These are phyloP conservation scores for Meteorus cinctellus DNA, from an alignment of 2,888 invertebrate species.

Conservation along the genomic window DNA sequence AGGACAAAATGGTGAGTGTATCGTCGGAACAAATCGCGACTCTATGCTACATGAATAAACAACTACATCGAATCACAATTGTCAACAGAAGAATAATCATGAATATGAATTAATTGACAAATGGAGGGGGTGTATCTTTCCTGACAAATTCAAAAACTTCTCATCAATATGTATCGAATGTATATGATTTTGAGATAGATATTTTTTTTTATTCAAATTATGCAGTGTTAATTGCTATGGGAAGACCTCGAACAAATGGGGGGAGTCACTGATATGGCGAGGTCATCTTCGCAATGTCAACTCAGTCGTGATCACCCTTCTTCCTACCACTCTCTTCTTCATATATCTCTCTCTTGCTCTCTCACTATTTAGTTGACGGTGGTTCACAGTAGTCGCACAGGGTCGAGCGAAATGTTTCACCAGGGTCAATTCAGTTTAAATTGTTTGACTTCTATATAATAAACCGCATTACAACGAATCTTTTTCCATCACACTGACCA, in stretches of 20 bases:
- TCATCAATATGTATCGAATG: too few relatives aligned
- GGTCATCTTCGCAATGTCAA: constrained; percentile 21
- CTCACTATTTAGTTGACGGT: constrained; percentile 37
- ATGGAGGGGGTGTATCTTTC: not conserved
- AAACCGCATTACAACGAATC: constrained; percentile 31
- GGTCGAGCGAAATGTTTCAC: constrained; percentile 53
- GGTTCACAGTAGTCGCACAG: constrained; percentile 45
- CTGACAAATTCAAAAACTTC: too few relatives aligned
- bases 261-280: constrained; percentile 6
- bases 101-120: not conserved
- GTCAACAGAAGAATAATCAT: not conserved
- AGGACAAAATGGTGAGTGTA: not conserved
- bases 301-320: constrained; percentile 26
- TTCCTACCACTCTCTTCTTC: constrained; percentile 9
- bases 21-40: not conserved
- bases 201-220: not conserved
- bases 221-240: not conserved
- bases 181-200: not conserved
- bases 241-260: not conserved
- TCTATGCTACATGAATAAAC: not conserved
- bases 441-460: constrained; percentile 54
- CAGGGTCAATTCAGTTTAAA: constrained; percentile 61
- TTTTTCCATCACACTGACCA: constrained; percentile 37
- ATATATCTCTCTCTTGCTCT: constrained; percentile 14
- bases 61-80: not conserved